Conservation (phyloP, 2,797 vertebrate genomes). For the Poecilia velifera region DNA sequence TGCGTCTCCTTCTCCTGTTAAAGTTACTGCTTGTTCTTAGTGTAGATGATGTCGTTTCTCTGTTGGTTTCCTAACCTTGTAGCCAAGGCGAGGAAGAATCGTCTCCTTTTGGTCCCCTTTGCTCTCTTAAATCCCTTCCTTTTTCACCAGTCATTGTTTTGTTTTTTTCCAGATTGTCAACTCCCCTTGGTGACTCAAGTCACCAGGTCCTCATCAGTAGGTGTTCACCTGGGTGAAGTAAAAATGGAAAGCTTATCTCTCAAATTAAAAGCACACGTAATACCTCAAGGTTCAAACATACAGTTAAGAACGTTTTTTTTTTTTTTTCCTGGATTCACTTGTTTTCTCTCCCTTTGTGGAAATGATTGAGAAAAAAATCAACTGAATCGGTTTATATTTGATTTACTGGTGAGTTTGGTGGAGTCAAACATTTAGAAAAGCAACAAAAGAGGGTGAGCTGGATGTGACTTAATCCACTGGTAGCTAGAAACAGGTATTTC, state of each 20-base stretch:
- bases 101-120: neutral
- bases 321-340: slow-evolving; percentile 4
- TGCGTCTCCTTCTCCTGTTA: neutral
- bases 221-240: neutral
- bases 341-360: neutral
- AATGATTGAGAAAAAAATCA: neutral
- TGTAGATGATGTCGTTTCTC: neutral
- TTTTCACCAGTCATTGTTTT: neutral
- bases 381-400: neutral
- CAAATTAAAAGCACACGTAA: neutral
- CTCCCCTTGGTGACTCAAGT: neutral
- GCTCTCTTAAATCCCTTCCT: neutral
- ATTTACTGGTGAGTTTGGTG: neutral
- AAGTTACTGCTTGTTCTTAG: neutral
- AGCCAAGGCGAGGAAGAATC: neutral
- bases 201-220: neutral
- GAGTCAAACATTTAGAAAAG: slow-evolving; percentile 6
- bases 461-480: slow-evolving; percentile 51
- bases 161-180: neutral
- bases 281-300: neutral
- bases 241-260: neutral
- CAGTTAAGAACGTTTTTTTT: neutral
- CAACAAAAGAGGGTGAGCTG: slow-evolving; percentile 32
- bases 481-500: slow-evolving; percentile 66
- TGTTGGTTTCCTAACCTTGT: neutral